phyloP scores from a whole-genome alignment of 2,113 vertebrate genomes.

The Odontophorus gujanensis region DNA sequence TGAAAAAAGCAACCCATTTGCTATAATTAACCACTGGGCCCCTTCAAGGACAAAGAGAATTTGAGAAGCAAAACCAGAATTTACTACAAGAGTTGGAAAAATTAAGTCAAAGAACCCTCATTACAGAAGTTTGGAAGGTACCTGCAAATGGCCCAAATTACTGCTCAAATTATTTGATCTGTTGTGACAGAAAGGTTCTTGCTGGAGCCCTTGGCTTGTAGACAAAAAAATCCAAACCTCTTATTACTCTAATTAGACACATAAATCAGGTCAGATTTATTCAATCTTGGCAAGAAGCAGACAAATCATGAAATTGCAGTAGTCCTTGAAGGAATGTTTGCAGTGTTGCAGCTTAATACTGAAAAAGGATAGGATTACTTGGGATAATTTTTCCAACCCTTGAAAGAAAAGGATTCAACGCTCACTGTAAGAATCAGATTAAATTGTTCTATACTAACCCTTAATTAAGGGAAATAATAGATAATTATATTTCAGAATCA shows the following conservation, averaged over 20 bases:
- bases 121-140: slow-evolving; percentile 11
- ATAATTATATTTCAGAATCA: background rate
- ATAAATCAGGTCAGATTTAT: slow-evolving; percentile 49
- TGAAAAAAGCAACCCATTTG: background rate
- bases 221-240: background rate
- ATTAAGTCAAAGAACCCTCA: background rate
- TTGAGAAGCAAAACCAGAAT: background rate
- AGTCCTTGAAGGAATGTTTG: slow-evolving; percentile 14
- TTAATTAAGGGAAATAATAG: background rate
- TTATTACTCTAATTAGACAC: slow-evolving; percentile 42
- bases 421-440: background rate
- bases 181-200: background rate
- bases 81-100: background rate
- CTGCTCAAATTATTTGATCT: slow-evolving; percentile 19
- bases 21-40: background rate
- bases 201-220: background rate
- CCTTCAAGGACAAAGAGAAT: background rate
- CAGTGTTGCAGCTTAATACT: background rate
- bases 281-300: background rate
- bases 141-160: background rate
- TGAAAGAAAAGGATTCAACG: background rate
- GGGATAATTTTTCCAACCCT: background rate
- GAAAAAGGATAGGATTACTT: background rate
- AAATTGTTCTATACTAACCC: background rate
- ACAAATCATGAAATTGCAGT: slow-evolving; percentile 8